Evolutionary conservation across 2,888 invertebrate genomes (phyloP).

Genomic region (Drosophila borborema): DNA sequence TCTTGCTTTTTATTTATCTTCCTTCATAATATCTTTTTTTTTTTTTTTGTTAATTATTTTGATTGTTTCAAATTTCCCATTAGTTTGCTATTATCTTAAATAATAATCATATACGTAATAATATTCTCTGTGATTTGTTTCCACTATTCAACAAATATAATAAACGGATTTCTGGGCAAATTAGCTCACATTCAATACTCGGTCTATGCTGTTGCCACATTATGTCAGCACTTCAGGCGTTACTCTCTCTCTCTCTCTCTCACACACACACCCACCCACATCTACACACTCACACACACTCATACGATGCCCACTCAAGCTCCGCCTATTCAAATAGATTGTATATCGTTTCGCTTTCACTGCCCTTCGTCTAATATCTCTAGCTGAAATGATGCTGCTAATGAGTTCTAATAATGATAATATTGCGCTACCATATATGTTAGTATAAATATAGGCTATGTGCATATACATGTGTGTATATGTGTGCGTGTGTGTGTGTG

Average conservation of each 20-base stretch:
- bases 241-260: not conserved
- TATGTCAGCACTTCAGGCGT: conserved; percentile 40
- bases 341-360: conserved; percentile 39
- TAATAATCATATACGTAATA: conserved; percentile 17
- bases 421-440: conserved; percentile 53
- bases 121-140: conserved; percentile 7
- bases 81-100: not conserved
- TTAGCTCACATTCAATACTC: conserved; percentile 54
- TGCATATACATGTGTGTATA: conserved; percentile 14
- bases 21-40: too few relatives aligned
- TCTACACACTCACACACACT: conserved; percentile 2
- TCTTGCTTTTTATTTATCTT: not conserved
- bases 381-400: conserved; percentile 57
- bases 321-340: conserved; percentile 28
- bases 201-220: not conserved
- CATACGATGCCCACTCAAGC: not conserved
- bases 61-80: not conserved
- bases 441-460: conserved; percentile 38
- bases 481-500: not conserved
- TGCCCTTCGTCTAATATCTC: conserved; percentile 4
- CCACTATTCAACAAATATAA: conserved; percentile 23
- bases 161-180: conserved; percentile 37
- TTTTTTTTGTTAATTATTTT: conserved; percentile 35
- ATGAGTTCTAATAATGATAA: conserved; percentile 74
- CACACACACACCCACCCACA: not conserved